Evolutionary conservation across 2,797 vertebrate genomes (phyloP).

Genomic region (Stomatorhinus walkeri): DNA sequence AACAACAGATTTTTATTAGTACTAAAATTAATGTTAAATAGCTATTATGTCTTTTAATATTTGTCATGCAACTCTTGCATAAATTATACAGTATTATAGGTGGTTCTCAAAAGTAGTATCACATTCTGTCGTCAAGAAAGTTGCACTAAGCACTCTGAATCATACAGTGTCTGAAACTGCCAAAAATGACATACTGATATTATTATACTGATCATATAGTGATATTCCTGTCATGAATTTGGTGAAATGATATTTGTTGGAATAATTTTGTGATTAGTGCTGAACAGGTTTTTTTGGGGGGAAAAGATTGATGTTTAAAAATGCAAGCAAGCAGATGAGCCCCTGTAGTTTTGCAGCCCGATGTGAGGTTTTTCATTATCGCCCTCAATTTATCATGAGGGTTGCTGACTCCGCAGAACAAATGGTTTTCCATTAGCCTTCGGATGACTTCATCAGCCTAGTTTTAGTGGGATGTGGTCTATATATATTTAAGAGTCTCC

Average conservation of each 20-base stretch:
- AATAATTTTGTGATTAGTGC: not conserved
- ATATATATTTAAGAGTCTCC: not conserved
- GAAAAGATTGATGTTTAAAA: not conserved
- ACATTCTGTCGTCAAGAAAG: not conserved
- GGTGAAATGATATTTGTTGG: not conserved
- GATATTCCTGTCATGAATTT: not conserved
- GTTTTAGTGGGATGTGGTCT: constrained; percentile 9
- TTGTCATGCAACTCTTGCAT: not conserved
- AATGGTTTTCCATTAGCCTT: not conserved
- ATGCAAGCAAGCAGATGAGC: not conserved
- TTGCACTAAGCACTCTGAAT: not conserved
- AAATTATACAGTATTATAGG: not conserved
- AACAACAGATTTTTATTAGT: not conserved
- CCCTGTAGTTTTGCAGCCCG: not conserved
- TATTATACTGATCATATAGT: not conserved
- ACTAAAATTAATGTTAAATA: not conserved
- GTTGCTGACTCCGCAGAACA: constrained; percentile 1
- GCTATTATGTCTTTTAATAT: not conserved
- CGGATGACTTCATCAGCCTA: constrained; percentile 6
- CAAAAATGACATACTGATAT: not conserved
- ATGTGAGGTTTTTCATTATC: not conserved
- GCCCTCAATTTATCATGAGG: not conserved
- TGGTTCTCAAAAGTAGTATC: not conserved
- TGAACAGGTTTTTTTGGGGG: not conserved
- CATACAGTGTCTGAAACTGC: not conserved